Percentiles rank a stretch among this genome's conserved stretches.
Evolutionary conservation across 2,797 vertebrate species (phyloP).

Genomic region (Scolopax rusticola): DNA sequence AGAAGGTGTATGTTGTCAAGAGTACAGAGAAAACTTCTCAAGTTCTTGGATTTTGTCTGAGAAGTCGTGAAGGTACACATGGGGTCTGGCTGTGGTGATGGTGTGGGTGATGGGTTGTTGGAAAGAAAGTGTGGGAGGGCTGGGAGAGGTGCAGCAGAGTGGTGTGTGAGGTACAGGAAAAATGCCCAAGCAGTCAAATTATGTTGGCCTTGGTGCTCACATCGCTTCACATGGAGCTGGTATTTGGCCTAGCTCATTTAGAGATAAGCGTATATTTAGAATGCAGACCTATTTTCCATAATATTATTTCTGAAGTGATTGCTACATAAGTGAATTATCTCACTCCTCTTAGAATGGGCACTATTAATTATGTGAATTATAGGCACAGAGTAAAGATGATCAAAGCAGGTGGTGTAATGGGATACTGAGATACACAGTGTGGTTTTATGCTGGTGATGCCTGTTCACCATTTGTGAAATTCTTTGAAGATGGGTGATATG

Average conservation of each 20-base stretch:
- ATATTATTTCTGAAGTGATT: constrained; percentile 4
- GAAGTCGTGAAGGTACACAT: constrained; percentile 69
- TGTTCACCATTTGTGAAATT: neutral
- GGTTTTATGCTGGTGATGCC: neutral
- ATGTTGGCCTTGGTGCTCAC: neutral
- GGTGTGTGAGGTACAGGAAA: neutral
- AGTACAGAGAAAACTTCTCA: constrained; percentile 78
- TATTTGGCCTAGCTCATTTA: neutral
- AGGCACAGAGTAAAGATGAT: constrained; percentile 11
- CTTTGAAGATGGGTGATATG: constrained; percentile 22
- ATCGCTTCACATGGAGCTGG: neutral
- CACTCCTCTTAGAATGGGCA: neutral
- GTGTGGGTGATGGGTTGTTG: neutral
- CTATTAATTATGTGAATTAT: constrained; percentile 26
- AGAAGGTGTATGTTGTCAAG: constrained; percentile 73
- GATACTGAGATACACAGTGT: neutral
- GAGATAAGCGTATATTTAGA: neutral
- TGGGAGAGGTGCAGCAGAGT: neutral
- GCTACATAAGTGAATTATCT: constrained; percentile 23
- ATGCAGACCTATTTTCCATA: constrained; percentile 15
- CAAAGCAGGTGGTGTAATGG: constrained; percentile 27
- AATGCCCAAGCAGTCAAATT: neutral
- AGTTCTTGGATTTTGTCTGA: constrained; percentile 86
- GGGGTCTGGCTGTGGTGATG: neutral
- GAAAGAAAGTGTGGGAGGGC: neutral